Percentiles rank a stretch among this genome's conserved stretches.
phyloP scores from a whole-genome alignment of 92 coral and sea anemone genomes.

The Umimayanthus chanpuru region DNA sequence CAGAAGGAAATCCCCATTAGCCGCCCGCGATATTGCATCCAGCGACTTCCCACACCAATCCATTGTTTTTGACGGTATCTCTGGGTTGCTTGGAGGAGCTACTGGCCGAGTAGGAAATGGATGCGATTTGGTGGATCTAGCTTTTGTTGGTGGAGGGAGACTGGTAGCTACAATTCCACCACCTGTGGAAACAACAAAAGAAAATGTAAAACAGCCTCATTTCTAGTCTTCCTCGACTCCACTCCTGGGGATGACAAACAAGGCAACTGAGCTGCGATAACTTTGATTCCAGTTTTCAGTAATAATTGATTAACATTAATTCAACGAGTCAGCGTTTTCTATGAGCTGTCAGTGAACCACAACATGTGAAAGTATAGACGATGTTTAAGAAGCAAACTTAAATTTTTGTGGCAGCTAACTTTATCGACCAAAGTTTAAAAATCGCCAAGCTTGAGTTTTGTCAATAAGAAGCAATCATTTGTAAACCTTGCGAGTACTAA shows the following conservation, averaged over 20 bases:
- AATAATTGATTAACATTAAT: too few relatives aligned
- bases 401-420: neutral
- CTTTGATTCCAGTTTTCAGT: too few relatives aligned
- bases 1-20: constrained; percentile 20
- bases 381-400: neutral
- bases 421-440: neutral
- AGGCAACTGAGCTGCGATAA: too few relatives aligned
- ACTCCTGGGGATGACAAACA: too few relatives aligned
- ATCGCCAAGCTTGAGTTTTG: neutral
- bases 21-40: constrained; percentile 27
- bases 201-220: too few relatives aligned
- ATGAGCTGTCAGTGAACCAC: too few relatives aligned
- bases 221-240: too few relatives aligned
- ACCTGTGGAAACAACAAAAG: neutral
- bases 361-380: too few relatives aligned
- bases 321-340: too few relatives aligned
- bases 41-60: constrained; percentile 6
- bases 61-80: neutral
- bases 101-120: constrained; percentile 5
- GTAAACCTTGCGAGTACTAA: too few relatives aligned
- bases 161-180: neutral
- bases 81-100: neutral
- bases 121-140: neutral
- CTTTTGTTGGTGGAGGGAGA: neutral
- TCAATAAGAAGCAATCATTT: neutral